Evolutionary conservation across 2,113 vertebrate species (phyloP), one percentile per base, ranked within the genome.

Genomic region (Cochlearius cochlearius): DNA sequence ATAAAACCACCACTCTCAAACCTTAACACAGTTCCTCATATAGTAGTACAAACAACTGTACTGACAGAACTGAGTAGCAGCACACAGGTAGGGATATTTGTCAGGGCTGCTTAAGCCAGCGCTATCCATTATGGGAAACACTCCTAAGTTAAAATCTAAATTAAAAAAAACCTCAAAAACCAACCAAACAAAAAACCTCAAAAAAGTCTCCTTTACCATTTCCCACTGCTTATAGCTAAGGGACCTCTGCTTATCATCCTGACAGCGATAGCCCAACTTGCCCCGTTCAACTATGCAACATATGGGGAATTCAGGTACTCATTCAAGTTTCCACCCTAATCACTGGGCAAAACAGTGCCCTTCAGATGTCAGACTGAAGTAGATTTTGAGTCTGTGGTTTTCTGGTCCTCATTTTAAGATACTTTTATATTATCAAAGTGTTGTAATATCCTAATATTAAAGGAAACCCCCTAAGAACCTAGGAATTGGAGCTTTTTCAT

Each of bases 211-310:
- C 66, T 67, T 45, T 15, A 9, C 53, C 47, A 62, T 58, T 55
- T 80, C 53, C 22, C 32, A 64, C 11, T 53, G 27, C 23, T 89
- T 50, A 36, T 47, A 36, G 34, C 41, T 38, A 75, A 55, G 29
- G 29, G 49, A 63, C 17, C 9, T 63, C 62, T 59, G n/a, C 19
- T 80, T 69, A 76, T 39, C 12, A 25, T 29, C 8, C 23, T 84
- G 49, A 84, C 7, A 79, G 15, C 1, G 2, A 27, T 0, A 64
- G 43, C 19, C 7, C 38, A 64, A 41, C 5, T 10, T 8, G 11
- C 10, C 8, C 34, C 62, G 30, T 47, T 74, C 34, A 32, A 49
- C 26, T 59, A 30, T 2, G 43, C 7, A 88, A 38, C 16, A 41
- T 12, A 49, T 0, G 10, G 11, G 11, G 25, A 63, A 78, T 53